These are phyloP conservation scores for Ammodytes marinus DNA, from an alignment of 2,113 vertebrate genomes.

Conservation along the genomic window DNA sequence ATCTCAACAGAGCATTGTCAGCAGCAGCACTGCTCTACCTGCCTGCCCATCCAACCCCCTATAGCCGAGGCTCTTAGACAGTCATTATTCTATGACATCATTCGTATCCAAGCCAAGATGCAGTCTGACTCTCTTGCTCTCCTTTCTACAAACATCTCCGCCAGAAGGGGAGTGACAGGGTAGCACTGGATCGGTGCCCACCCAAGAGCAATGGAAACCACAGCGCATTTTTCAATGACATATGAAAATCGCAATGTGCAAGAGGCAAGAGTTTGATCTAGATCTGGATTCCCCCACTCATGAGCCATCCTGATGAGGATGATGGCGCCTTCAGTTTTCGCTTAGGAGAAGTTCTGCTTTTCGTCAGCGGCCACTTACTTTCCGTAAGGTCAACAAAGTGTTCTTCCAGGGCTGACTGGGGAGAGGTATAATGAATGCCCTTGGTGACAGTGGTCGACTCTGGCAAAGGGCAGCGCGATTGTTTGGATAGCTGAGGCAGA, in stretches of 20 bases:
- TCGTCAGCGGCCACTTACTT: slow-evolving; percentile 14
- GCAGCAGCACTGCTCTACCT: slow-evolving; percentile 73
- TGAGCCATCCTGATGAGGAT: slow-evolving; percentile 3
- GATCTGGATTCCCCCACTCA: slow-evolving; percentile 32
- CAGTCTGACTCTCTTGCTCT: slow-evolving; percentile 58
- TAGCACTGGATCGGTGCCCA: slow-evolving; percentile 56
- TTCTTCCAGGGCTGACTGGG: slow-evolving; percentile 38
- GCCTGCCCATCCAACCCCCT: slow-evolving; percentile 43
- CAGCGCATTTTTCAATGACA: slow-evolving; percentile 62
- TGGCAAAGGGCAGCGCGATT: slow-evolving; percentile 34
- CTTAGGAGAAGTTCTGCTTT: background rate
- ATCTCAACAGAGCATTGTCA: slow-evolving; percentile 68
- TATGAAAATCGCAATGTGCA: slow-evolving; percentile 51
- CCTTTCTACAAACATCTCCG: slow-evolving; percentile 55
- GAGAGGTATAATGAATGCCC: slow-evolving; percentile 36
- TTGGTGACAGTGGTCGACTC: slow-evolving; percentile 50
- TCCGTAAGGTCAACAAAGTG: slow-evolving; percentile 29
- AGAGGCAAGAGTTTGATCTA: slow-evolving; percentile 39
- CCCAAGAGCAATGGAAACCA: slow-evolving; percentile 47
- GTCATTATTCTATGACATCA: slow-evolving; percentile 80
- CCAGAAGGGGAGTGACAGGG: slow-evolving; percentile 54
- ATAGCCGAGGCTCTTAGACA: slow-evolving; percentile 47
- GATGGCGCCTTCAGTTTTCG: slow-evolving; percentile 1
- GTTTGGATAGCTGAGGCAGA: slow-evolving; percentile 68
- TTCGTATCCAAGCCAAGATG: slow-evolving; percentile 54